Percentiles rank a stretch among this genome's conserved stretches.
Evolutionary conservation across 2,113 vertebrate genomes (phyloP).

Genomic region (Lanius ludovicianus): DNA sequence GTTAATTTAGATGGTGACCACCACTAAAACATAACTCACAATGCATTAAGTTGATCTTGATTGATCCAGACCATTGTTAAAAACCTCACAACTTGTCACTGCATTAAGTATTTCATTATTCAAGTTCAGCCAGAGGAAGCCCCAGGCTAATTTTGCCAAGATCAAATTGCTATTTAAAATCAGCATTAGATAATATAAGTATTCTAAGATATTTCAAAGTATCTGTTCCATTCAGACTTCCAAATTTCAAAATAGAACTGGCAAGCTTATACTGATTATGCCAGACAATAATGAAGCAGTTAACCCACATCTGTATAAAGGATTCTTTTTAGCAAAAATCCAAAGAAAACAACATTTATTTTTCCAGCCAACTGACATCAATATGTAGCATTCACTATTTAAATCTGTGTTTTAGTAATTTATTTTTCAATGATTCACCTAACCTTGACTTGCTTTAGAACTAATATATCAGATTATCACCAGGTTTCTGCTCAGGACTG

Average conservation of each 20-base stretch:
- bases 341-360: neutral
- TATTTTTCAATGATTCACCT: neutral
- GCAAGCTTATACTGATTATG: fast-evolving
- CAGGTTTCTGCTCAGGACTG: neutral
- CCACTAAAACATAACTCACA: neutral
- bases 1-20: neutral
- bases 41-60: neutral
- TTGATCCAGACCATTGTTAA: neutral
- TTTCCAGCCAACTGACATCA: neutral
- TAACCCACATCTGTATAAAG: neutral
- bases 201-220: neutral
- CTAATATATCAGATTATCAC: neutral
- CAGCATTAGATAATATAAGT: neutral
- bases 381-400: neutral
- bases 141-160: neutral
- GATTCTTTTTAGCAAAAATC: neutral
- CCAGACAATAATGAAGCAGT: neutral
- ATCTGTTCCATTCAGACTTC: neutral
- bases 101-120: constrained; percentile 5
- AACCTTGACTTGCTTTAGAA: neutral
- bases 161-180: constrained; percentile 4
- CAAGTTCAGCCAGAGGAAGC: neutral
- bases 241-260: neutral
- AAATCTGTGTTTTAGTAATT: neutral
- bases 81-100: neutral